Base-by-base conservation (phyloP, 1,140 invertebrate species). In the Brachystomella parvula region DNA sequence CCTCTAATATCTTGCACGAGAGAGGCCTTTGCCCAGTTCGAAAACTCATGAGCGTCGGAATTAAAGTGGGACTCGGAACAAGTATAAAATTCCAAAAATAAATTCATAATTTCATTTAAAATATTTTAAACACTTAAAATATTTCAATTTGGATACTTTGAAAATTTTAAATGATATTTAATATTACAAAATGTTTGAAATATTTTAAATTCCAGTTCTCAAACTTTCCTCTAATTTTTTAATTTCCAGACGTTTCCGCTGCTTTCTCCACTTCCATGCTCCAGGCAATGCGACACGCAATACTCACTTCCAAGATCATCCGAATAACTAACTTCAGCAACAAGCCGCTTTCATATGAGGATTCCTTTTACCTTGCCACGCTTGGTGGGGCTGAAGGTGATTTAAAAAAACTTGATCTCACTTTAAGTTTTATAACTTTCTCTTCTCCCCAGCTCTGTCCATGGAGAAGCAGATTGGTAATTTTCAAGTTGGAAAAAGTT, bases 1-100 rank as follows among this genome's bases (percentile, higher is more conserved):
- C 86, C 47, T 94, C 92, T 6, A 96, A 96, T 77, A 87, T 85
- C 6, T 83, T 83, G 73, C 79, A 95, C n/a, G 81, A 82, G 73
- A 94, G 91, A 65, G 93, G 93, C 0, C 74, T 92, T 0, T 92
- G 91, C 74, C 86, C 92, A 75, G 84, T 91, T 0, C 79, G 83
- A 64, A 82, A 82, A 64, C 74, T 93, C 2, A 75, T 85, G 39
- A 75, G 84, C 24, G 76, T 80, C 56, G 83, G 84, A 0, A 74
- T 95, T 3, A 87, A 84, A 75, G 82, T 95, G 61, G 91, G 90
- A 26, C 81, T 96, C 29, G 92, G 92, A 70, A 92, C 90, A 76
- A 89, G 89, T 92, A 81, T 66, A 35, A 12, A 0, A 39, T 33
- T 53, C 31, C 47, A 68, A 29, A 75, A 78, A 61, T 74, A 89